Evolutionary conservation across 2,888 invertebrate species (phyloP).

Genomic region (Ceriagrion tenellum): DNA sequence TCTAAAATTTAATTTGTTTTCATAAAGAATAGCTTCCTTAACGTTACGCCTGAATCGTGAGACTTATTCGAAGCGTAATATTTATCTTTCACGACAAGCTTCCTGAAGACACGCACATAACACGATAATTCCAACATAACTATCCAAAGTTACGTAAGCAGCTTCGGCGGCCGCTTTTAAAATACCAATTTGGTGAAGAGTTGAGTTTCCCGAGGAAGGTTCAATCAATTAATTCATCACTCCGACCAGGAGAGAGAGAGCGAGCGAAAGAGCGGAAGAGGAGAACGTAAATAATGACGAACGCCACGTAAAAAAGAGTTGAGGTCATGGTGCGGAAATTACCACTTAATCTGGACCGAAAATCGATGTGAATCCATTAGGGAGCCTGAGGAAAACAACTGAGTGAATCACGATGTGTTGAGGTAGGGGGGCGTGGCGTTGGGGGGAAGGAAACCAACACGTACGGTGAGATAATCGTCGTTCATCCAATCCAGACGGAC

Average conservation of each 20-base stretch:
- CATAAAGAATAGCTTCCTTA: too few species aligned
- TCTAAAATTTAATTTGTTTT: too few species aligned
- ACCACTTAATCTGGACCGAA: neutral
- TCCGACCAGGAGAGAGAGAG: neutral
- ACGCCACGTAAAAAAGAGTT: neutral
- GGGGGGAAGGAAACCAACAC: too few species aligned
- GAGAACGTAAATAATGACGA: neutral
- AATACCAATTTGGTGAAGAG: neutral
- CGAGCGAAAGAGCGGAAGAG: neutral
- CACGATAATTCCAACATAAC: too few species aligned
- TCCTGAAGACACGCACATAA: too few species aligned
- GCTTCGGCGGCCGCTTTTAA: too few species aligned
- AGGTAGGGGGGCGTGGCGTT: too few species aligned
- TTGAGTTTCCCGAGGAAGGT: neutral
- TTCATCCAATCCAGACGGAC: neutral
- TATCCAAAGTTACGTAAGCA: too few species aligned
- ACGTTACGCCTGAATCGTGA: too few species aligned
- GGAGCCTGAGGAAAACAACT: neutral
- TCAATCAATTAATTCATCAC: neutral
- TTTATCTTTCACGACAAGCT: too few species aligned
- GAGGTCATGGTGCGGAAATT: neutral
- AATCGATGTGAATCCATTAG: neutral
- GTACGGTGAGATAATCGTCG: neutral
- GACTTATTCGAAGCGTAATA: too few species aligned
- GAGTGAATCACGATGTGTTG: neutral